Percentiles rank a stretch among this genome's conserved stretches.
Evolutionary conservation across 2,888 invertebrate species (phyloP).

Genomic region (Xestia ashworthii): DNA sequence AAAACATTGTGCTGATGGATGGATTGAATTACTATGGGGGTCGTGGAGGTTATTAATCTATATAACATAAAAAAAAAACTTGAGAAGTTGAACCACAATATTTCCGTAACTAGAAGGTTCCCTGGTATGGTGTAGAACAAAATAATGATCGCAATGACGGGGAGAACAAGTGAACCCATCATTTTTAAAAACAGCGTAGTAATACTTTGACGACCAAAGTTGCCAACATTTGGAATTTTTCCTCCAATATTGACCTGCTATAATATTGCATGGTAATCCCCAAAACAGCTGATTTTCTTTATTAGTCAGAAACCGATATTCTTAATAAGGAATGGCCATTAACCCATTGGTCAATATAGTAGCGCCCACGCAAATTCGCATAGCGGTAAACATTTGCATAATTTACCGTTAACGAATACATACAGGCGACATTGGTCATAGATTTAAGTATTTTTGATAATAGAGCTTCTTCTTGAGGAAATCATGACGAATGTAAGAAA

Average conservation of each 20-base stretch:
- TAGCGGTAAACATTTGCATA: constrained; percentile 51
- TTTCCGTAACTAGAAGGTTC: no score
- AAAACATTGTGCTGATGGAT: neutral
- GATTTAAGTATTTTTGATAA: neutral
- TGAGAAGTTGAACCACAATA: no score
- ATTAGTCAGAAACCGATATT: constrained; percentile 10
- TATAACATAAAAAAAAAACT: no score
- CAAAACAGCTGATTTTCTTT: constrained; percentile 4
- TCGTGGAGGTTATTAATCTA: neutral
- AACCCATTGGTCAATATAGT: constrained; percentile 28
- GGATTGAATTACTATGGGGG: neutral
- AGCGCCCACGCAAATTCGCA: constrained; percentile 6
- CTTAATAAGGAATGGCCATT: constrained; percentile 20
- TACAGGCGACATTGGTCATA: neutral
- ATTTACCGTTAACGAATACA: constrained; percentile 22
- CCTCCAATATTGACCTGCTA: neutral
- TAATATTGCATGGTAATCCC: neutral
- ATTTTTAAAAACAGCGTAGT: neutral
- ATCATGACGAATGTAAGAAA: neutral
- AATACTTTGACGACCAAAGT: neutral
- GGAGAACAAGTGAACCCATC: neutral
- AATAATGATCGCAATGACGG: neutral
- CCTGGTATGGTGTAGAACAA: neutral
- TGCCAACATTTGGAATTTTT: neutral
- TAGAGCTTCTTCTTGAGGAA: neutral